Percentiles rank a stretch among this genome's conserved stretches.
These are phyloP conservation scores for Brachionus calyciflorus DNA, from an alignment of 1,140 invertebrate species.

Conservation along the genomic window DNA sequence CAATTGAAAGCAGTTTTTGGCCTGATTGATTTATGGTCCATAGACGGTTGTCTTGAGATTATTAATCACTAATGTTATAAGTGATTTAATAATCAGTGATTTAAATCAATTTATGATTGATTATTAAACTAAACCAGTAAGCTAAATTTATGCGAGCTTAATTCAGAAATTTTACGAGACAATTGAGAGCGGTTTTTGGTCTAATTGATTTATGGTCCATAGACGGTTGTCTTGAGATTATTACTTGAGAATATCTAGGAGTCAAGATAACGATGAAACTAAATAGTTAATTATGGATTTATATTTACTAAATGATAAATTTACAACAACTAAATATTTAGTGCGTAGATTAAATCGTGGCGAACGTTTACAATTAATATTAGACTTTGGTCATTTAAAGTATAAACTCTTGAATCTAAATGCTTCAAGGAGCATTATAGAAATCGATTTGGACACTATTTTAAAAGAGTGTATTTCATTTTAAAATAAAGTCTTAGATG, in stretches of 20 bases:
- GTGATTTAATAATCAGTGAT: too few species aligned
- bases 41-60: slow-evolving; percentile 53
- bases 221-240: too few species aligned
- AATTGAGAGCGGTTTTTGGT: too few species aligned
- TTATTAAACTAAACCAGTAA: too few species aligned
- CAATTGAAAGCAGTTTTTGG: slow-evolving; percentile 52
- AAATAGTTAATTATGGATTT: slow-evolving; percentile 30
- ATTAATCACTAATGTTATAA: slow-evolving; percentile 53
- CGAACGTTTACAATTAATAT: slow-evolving; percentile 8
- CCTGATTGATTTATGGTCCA: slow-evolving; percentile 50
- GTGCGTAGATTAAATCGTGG: neutral
- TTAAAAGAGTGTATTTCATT: slow-evolving; percentile 43
- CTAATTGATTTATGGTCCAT: too few species aligned
- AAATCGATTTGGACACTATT: slow-evolving; percentile 23
- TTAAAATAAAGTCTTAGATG: slow-evolving; percentile 14
- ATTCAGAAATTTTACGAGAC: too few species aligned
- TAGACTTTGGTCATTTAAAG: slow-evolving; percentile 44
- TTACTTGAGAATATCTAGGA: too few species aligned
- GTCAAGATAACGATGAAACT: neutral
- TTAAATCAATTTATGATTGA: too few species aligned
- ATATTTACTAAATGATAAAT: slow-evolving; percentile 40
- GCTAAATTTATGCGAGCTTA: too few species aligned
- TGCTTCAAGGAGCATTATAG: slow-evolving; percentile 22
- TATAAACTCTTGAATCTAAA: slow-evolving; percentile 18
- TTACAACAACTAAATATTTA: slow-evolving; percentile 27